Evolutionary conservation across 2,888 invertebrate genomes (phyloP), one percentile per base, ranked within the genome.

Genomic region (Noctuana brunneofusca): DNA sequence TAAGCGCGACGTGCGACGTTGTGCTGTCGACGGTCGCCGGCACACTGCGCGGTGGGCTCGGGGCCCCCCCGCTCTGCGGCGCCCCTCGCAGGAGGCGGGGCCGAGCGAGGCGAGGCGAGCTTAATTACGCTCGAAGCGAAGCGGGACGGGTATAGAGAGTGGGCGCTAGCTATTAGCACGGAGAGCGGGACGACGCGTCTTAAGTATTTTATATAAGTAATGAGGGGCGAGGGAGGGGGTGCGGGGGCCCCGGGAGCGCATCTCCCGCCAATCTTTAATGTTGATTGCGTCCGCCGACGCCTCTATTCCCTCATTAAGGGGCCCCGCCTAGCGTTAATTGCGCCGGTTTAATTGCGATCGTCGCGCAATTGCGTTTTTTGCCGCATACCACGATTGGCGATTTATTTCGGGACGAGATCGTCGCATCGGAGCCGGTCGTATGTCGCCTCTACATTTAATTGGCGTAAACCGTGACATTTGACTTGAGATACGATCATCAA

Each of bases 91-190:
- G 76, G 79, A 71, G 88, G 89, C 86, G 86, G 84, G 79, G 86
- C 83, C 81, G 89, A 87, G 80, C 86, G 86, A 89, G 87, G 87
- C 87, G 87, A 89, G 88, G 86, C 89, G 86, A 87, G 87, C 90
- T 88, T 90, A 90, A 91, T 90, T 90, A 90, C 90, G 87, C 83
- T 83, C 83, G 81, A 83, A 88, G 80, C 81, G 80, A 84, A 92
- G 81, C 86, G 86, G 86, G 92, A 92, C 85, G 84, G 89, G 86
- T 83, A 87, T 88, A 90, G 83, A 82, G 60, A 88, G 89, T 87
- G 91, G 89, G 92, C 92, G 92, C 93, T 92, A 92, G 93, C 93
- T 93, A 93, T 93, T 93, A 93, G 93, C 93, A 86, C 92, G 92
- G 93, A 93, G 93, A 92, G 93, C 89, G 88, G 89, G 92, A 89